Conservation (phyloP, 2,797 vertebrate species). For the Pangasius larnaudii region DNA sequence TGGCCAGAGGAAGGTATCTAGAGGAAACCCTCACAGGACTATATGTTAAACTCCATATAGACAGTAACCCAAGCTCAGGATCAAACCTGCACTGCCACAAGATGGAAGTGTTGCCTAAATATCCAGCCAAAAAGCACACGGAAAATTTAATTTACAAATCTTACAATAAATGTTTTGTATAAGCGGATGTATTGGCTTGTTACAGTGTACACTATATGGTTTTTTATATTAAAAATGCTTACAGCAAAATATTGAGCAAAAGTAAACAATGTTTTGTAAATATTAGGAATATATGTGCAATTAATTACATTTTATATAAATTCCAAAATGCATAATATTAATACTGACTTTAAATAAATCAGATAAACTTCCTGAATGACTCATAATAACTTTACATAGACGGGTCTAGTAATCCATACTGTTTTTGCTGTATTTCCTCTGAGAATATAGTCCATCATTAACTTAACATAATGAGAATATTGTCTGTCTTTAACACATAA, state of each 20-base stretch:
- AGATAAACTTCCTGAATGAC: neutral
- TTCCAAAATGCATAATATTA: neutral
- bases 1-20: neutral
- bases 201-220: neutral
- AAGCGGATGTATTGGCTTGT: neutral
- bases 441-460: neutral
- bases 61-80: neutral
- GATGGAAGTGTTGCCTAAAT: slow-evolving; percentile 13
- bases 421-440: neutral
- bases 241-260: neutral
- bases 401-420: neutral
- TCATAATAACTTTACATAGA: neutral
- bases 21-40: neutral
- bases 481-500: neutral
- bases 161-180: neutral
- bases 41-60: neutral
- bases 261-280: neutral
- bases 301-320: neutral
- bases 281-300: neutral
- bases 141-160: neutral
- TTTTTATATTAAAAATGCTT: neutral
- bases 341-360: neutral
- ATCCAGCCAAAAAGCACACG: neutral
- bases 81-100: neutral
- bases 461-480: neutral